phyloP scores from a whole-genome alignment of 2,888 invertebrate species.

The Camponotus fellah region DNA sequence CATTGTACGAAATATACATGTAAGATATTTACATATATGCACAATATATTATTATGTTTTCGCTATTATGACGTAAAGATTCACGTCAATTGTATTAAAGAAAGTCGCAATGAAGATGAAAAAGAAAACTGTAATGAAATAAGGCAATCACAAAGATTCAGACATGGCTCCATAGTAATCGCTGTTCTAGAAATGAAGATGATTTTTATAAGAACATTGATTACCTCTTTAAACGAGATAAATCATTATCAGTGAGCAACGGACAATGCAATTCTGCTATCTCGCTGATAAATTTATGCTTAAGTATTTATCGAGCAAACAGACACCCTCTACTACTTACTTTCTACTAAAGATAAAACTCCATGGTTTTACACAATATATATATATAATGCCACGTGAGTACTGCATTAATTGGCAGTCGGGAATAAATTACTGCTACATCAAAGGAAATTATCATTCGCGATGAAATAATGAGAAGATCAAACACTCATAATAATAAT shows the following conservation, averaged over 20 bases:
- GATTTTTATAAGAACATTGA: conserved; percentile 40
- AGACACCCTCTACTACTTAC: background rate
- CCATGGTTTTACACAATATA: background rate
- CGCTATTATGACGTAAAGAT: conserved; percentile 19
- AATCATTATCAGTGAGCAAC: conserved; percentile 58
- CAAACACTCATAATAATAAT: conserved; percentile 26
- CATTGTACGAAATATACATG: background rate
- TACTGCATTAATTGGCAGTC: conserved; percentile 14
- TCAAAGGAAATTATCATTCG: conserved; percentile 37
- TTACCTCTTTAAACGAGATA: conserved; percentile 59
- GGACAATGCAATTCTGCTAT: conserved; percentile 56
- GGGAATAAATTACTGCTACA: conserved; percentile 37
- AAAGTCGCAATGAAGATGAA: background rate
- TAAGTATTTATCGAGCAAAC: background rate
- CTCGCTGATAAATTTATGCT: conserved; percentile 50
- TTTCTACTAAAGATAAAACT: conserved; percentile 29
- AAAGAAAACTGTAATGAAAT: conserved; percentile 5
- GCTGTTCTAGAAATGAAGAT: conserved; percentile 58
- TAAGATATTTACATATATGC: background rate
- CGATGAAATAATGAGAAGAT: conserved; percentile 16
- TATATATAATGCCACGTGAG: conserved; percentile 22
- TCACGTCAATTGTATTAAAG: conserved; percentile 25
- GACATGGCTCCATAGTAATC: conserved; percentile 5
- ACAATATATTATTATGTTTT: background rate
- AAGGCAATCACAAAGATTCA: conserved; percentile 1